phyloP scores from a whole-genome alignment of 2,113 vertebrate species.

The Thomomys bottae region DNA sequence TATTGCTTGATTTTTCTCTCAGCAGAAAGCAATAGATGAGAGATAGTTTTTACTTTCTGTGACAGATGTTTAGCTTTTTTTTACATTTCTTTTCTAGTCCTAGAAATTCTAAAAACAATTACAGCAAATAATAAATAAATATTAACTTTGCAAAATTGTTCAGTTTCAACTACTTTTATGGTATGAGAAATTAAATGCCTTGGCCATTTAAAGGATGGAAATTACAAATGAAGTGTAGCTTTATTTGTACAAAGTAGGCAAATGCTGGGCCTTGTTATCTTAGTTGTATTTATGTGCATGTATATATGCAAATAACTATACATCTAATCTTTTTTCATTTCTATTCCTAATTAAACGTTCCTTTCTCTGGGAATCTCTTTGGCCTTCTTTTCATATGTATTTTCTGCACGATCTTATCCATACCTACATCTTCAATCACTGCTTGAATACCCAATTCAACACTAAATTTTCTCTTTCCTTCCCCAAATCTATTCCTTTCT shows the following conservation, averaged over 20 bases:
- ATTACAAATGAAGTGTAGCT: constrained; percentile 47
- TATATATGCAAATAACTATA: background rate
- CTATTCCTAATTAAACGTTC: constrained; percentile 11
- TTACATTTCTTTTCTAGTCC: constrained; percentile 10
- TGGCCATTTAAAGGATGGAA: constrained; percentile 55
- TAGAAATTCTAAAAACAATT: background rate
- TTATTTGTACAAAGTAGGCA: constrained; percentile 63
- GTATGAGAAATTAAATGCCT: constrained; percentile 32
- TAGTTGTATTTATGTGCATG: constrained; percentile 15
- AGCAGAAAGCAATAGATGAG: constrained; percentile 36
- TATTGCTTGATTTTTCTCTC: constrained; percentile 44
- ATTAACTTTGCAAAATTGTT: constrained; percentile 47
- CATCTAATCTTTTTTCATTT: background rate
- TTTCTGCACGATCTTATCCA: constrained; percentile 49
- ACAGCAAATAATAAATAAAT: background rate
- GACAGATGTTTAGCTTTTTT: background rate
- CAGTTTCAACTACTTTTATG: constrained; percentile 38
- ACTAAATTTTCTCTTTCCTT: constrained; percentile 38
- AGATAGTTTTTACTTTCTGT: background rate
- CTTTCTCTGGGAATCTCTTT: constrained; percentile 54
- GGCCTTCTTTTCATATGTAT: constrained; percentile 20
- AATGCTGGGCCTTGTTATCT: background rate
- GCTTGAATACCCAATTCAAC: background rate
- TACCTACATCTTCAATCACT: constrained; percentile 26
- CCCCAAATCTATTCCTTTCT: constrained; percentile 11